phyloP scores from a whole-genome alignment of 2,888 invertebrate genomes.

The Plebejus anna region DNA sequence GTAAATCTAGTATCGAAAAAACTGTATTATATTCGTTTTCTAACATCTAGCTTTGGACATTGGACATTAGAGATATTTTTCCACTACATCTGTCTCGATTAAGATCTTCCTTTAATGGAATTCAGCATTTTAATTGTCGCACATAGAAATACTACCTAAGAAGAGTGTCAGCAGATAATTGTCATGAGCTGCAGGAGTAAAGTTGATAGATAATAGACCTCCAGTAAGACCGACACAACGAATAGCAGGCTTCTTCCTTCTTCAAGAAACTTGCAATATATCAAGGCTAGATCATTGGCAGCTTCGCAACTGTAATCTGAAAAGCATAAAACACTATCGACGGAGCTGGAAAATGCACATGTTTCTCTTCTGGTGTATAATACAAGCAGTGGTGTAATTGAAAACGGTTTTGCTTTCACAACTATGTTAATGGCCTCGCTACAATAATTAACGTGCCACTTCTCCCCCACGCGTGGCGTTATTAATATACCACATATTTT shows the following conservation, averaged over 20 bases:
- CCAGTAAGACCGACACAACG: background rate
- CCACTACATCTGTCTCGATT: background rate
- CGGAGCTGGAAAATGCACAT: background rate
- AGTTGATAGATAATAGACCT: background rate
- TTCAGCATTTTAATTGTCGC: no score
- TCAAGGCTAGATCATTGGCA: background rate
- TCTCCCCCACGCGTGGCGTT: conserved; percentile 11
- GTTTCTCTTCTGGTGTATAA: background rate
- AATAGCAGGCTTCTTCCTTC: background rate
- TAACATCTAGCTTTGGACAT: no score
- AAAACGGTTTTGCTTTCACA: conserved; percentile 22
- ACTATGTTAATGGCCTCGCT: conserved; percentile 13
- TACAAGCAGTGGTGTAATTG: conserved; percentile 2
- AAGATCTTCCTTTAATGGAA: no score
- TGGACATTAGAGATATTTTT: background rate
- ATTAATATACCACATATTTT: conserved; percentile 3
- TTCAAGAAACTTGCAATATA: background rate
- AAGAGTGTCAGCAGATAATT: no score
- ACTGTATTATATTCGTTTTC: no score
- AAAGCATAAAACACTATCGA: background rate
- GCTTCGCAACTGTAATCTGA: background rate
- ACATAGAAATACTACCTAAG: no score
- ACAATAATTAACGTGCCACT: background rate
- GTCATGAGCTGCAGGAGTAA: no score
- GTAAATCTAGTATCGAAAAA: no score